Conservation (phyloP, 2,888 invertebrate genomes). For the Caenorhabditis imperialis region DNA sequence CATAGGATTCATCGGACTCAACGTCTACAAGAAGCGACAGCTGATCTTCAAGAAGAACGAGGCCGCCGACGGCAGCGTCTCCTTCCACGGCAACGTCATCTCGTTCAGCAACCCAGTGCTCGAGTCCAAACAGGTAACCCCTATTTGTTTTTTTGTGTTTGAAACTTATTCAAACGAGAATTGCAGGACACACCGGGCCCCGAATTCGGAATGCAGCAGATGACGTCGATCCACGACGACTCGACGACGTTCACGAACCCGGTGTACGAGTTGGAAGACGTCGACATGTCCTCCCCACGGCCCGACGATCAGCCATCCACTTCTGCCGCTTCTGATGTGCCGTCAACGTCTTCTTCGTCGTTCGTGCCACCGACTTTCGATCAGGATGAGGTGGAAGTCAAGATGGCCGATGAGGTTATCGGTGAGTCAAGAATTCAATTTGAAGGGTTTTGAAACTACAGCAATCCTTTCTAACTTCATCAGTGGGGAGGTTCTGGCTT, state of each 20-base stretch:
- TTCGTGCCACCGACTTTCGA: slow-evolving; percentile 42
- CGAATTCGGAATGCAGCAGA: slow-evolving; percentile 76
- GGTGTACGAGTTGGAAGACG: slow-evolving; percentile 87
- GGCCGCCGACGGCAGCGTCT: slow-evolving; percentile 73
- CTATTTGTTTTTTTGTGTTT: background rate
- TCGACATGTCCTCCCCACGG: slow-evolving; percentile 46
- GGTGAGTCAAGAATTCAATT: slow-evolving; percentile 16
- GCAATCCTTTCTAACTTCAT: background rate
- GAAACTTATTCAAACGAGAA: background rate
- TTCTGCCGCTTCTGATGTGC: slow-evolving; percentile 25
- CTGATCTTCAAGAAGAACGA: slow-evolving; percentile 75
- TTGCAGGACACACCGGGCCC: slow-evolving; percentile 64
- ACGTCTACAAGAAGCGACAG: slow-evolving; percentile 65
- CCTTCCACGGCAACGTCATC: slow-evolving; percentile 78
- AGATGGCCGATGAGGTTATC: slow-evolving; percentile 35
- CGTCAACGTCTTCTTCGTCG: slow-evolving; percentile 22
- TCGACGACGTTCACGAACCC: slow-evolving; percentile 94
- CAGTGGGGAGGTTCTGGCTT: too few species aligned
- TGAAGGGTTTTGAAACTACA: background rate
- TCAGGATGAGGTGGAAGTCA: slow-evolving; percentile 34
- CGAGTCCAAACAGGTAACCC: slow-evolving; percentile 64
- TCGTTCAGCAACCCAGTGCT: slow-evolving; percentile 77
- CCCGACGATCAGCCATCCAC: slow-evolving; percentile 45
- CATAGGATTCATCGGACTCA: slow-evolving; percentile 69
- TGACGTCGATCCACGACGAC: slow-evolving; percentile 59